Conservation (phyloP, 2,888 invertebrate species). For the Apoda limacodes region DNA sequence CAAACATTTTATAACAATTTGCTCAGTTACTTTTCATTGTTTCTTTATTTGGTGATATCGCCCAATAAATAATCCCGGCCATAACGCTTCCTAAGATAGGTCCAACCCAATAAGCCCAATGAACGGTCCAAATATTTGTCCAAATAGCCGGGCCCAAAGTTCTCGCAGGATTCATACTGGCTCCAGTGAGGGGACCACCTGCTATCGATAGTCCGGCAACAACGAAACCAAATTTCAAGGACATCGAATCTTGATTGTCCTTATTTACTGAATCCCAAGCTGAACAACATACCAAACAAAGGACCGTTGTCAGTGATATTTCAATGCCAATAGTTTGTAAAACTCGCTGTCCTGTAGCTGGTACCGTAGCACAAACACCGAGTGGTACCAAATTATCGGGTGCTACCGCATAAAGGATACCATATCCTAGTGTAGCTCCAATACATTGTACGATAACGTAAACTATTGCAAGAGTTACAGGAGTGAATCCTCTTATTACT, state of each 20-base stretch:
- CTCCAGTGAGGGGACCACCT: conserved; percentile 76
- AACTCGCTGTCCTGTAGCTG: conserved; percentile 50
- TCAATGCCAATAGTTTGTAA: conserved; percentile 72
- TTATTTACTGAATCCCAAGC: conserved; percentile 79
- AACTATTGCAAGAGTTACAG: conserved; percentile 62
- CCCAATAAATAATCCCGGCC: conserved; percentile 31
- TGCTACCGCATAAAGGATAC: conserved; percentile 62
- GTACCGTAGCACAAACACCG: conserved; percentile 73
- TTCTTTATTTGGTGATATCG: too few species aligned
- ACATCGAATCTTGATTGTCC: conserved; percentile 70
- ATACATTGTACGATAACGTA: conserved; percentile 74
- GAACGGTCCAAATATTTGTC: conserved; percentile 72
- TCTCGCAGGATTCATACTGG: conserved; percentile 77
- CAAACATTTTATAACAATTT: too few species aligned
- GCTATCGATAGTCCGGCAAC: conserved; percentile 73
- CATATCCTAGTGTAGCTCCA: conserved; percentile 77
- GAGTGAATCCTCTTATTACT: conserved; percentile 64
- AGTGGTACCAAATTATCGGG: conserved; percentile 34
- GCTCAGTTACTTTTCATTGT: too few species aligned
- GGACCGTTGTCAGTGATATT: conserved; percentile 69
- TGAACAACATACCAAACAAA: conserved; percentile 74
- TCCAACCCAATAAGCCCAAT: conserved; percentile 80
- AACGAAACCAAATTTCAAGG: conserved; percentile 75
- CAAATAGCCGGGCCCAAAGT: conserved; percentile 78
- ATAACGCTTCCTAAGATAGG: conserved; percentile 49